Conservation (phyloP, 2,888 invertebrate genomes). For the Ophraella communa region DNA sequence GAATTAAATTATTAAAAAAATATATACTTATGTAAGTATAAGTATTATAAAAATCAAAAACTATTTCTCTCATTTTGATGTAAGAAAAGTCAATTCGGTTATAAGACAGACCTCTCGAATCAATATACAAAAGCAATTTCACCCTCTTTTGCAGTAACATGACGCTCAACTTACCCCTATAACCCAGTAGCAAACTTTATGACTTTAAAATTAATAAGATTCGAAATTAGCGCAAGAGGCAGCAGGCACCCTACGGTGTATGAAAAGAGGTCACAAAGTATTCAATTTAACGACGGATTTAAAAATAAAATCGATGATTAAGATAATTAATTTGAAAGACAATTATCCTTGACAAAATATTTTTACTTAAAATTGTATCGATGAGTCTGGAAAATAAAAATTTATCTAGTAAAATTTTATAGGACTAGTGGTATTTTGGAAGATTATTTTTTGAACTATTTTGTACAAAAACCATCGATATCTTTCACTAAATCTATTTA, state of each 20-base stretch:
- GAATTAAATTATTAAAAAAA: not conserved
- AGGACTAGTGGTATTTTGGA: too few species aligned
- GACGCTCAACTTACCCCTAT: conserved; percentile 16
- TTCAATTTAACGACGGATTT: not conserved
- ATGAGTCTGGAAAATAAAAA: too few species aligned
- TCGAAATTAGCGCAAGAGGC: conserved; percentile 4
- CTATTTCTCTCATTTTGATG: not conserved
- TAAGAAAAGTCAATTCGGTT: not conserved
- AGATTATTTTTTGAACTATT: too few species aligned
- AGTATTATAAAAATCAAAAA: too few species aligned
- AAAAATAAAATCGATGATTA: too few species aligned
- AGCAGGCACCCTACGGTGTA: not conserved
- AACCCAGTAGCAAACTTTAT: conserved; percentile 17
- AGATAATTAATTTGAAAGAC: too few species aligned
- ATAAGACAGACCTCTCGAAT: conserved; percentile 5
- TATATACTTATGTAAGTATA: too few species aligned
- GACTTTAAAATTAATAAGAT: conserved; percentile 20
- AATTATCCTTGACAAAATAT: too few species aligned
- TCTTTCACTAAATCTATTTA: too few species aligned
- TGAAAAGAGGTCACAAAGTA: conserved; percentile 6
- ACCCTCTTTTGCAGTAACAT: conserved; percentile 10
- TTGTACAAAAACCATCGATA: too few species aligned
- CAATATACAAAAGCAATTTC: conserved; percentile 9
- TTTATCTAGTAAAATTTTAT: too few species aligned
- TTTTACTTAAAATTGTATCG: too few species aligned